A percentile compares a stretch with the other conserved stretches of the same genome.
Evolutionary conservation across 2,888 invertebrate genomes (phyloP).

Genomic region (Himalopsyche anomala): DNA sequence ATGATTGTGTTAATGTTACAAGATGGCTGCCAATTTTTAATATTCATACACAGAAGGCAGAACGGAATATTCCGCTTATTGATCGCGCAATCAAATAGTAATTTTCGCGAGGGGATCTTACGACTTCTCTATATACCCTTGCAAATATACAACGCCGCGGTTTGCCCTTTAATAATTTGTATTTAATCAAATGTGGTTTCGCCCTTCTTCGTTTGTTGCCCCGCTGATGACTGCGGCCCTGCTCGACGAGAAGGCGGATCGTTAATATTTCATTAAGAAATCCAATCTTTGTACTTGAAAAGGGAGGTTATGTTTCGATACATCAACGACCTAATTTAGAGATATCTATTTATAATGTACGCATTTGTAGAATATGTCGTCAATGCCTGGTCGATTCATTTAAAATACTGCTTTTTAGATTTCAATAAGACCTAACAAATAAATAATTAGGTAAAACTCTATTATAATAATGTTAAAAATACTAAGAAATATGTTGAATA

Average conservation of each 20-base stretch:
- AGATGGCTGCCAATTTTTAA: not conserved
- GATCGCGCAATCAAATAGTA: constrained; percentile 29
- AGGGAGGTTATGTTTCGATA: not conserved
- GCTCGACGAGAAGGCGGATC: not conserved
- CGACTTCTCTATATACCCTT: not conserved
- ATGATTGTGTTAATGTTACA: not conserved
- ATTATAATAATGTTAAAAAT: no score
- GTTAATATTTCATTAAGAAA: constrained; percentile 34
- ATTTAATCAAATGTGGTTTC: constrained; percentile 31
- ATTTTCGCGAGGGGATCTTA: constrained; percentile 6
- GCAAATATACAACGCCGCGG: constrained; percentile 2
- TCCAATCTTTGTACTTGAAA: not conserved
- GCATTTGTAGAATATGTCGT: no score
- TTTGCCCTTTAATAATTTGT: constrained; percentile 30
- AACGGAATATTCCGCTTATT: not conserved
- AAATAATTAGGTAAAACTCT: no score
- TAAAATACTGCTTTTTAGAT: no score
- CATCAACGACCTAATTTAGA: not conserved
- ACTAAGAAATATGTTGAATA: no score
- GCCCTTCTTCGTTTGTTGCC: constrained; percentile 30
- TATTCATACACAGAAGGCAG: not conserved
- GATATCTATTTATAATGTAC: no score
- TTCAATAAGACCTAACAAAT: no score
- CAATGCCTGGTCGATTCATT: no score
- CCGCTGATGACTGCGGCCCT: constrained; percentile 25